Base-by-base conservation (phyloP, 2,797 vertebrate species). In the Myotis pilosus region DNA sequence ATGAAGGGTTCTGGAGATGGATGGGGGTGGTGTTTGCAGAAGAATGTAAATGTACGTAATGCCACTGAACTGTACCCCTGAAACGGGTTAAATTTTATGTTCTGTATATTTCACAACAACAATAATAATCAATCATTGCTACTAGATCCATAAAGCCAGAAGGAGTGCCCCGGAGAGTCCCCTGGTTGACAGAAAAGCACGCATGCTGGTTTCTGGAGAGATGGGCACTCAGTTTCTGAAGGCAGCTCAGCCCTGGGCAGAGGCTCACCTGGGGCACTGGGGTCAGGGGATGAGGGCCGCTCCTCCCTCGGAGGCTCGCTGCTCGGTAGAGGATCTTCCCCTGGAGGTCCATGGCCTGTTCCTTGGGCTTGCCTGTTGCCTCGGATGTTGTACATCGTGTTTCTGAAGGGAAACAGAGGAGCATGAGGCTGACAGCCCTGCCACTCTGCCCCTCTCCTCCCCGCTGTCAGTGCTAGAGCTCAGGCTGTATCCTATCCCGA, bases 371-470 rank as follows among this genome's bases (percentile, higher is more conserved):
- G 98, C 79, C 98, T 98, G 93, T 97, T 98, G 95, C 97, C 93
- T 66, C 98, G 98, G 57, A 99, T 98, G 94, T 96, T 99, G 97
- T 98, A 98, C 95, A 99, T 97, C 0, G 99, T 99, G 96, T 99
- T 99, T 97, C 99, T 99, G 97, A 91, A 98, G 33, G 90, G 96
- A 95, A 96, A 68, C 20, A 62, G 95, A 95, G 33, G 88, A 20
- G 8, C 1, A 1, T 1, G 36, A 86, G 57, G 84, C 57, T 13
- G 92, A 71, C 36, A 30, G 49, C 36, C 33, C 78, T 41, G 49
- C 49, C 17, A 13, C 23, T 72, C 36, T 53, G 60, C 5, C 30
- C 0, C 0, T 8, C 23, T 16, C 33, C 74, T 68, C 68, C 64
- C 53, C 0, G 0, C 44, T 10, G 51, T 20, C 55, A 23, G 28